phyloP scores from a whole-genome alignment of 2,113 vertebrate genomes.

The Chloropsis hardwickii region DNA sequence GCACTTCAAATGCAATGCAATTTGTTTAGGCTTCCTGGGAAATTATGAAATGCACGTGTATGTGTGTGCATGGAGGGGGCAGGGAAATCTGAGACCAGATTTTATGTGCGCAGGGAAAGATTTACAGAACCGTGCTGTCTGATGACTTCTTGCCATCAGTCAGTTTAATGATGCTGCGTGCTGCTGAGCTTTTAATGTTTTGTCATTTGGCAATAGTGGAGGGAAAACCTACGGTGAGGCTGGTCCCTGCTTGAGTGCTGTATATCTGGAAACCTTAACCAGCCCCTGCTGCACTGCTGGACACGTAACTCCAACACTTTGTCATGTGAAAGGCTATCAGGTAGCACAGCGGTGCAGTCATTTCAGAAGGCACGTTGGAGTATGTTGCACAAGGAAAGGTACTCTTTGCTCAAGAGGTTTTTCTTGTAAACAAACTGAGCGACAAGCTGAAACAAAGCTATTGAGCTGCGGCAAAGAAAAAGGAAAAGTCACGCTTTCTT shows the following conservation, averaged over 20 bases:
- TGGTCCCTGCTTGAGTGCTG: not conserved
- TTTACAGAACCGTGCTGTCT: not conserved
- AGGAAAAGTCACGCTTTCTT: conserved; percentile 25
- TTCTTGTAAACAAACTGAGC: not conserved
- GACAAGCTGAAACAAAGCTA: not conserved
- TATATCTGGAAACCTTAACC: not conserved
- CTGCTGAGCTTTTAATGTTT: conserved; percentile 5
- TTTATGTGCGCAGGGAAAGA: conserved; percentile 4
- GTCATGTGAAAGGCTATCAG: not conserved
- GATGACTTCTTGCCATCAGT: conserved; percentile 19
- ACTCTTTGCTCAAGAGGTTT: not conserved
- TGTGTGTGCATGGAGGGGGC: not conserved
- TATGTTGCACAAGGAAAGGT: not conserved
- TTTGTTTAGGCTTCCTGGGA: conserved; percentile 16
- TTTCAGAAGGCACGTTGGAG: not conserved
- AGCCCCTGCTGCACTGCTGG: not conserved
- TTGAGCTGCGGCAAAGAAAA: not conserved
- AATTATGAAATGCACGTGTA: not conserved
- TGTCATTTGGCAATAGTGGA: not conserved
- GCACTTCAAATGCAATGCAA: not conserved
- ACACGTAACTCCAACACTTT: not conserved
- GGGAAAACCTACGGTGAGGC: not conserved
- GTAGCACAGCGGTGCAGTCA: accelerated
- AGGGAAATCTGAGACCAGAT: not conserved
- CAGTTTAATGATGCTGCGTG: conserved; percentile 20